Base-by-base conservation (phyloP, 2,113 vertebrate species). In the Cygnus buccinator region DNA sequence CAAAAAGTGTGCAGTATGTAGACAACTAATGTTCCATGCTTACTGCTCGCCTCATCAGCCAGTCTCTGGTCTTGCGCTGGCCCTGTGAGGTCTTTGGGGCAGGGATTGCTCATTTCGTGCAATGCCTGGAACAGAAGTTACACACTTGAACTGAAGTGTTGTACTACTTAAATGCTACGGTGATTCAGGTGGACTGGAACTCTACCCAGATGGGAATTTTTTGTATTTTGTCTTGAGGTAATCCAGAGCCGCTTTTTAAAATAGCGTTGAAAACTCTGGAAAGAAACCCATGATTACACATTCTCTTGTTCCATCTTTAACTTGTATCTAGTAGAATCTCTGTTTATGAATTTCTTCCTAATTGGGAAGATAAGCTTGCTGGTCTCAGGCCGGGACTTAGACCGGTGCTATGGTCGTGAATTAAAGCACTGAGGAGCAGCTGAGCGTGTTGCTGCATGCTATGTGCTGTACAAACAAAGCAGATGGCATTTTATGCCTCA, bases 41-140 rank as follows among this genome's bases (percentile, higher is more conserved):
- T 14, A 3, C 16, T 7, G 29, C 8, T 15, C 0, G 23, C 22
- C 29, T 25, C 26, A 0, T 10, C 21, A 13, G 1, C 19, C 13
- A 1, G 0, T 4, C 91, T 33, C 0, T 3, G 20, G 16, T 3
- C 31, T 43, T 10, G 28, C 62, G 10, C 11, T 88, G 39, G 59
- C 17, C 29, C 63, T 44, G 25, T 0, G 2, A 0, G 2, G 13
- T 13, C 46, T 21, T 23, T 13, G 33, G 74, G 48, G 75, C 63
- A 71, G 75, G 71, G 22, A 2, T 41, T 55, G 11, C 13, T 26
- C 43, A 10, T 6, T 48, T 48, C 8, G 20, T 48, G 46, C 46
- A 22, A 6, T 48, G 46, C 46, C 46, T 48, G 46, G 20, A 48
- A 11, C 46, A 48, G 46, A 21, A 48, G 46, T 48, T 20, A 3